Conservation (phyloP, 2,113 vertebrate genomes). For the Apaloderma vittatum region DNA sequence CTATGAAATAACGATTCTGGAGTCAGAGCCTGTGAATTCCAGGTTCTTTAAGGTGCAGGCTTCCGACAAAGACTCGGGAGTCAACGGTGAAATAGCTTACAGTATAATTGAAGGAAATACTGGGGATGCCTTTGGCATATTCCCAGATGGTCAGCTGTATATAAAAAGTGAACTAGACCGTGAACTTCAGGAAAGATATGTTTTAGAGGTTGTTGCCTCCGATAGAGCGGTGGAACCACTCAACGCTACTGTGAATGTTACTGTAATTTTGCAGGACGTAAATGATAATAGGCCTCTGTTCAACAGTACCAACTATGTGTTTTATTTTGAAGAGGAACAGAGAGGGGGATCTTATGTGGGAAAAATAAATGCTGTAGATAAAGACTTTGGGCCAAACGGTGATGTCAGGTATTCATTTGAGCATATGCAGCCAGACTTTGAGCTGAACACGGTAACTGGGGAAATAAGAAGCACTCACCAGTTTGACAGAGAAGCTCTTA, state of each 20-base stretch:
- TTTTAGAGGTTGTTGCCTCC: slow-evolving; percentile 88
- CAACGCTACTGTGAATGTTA: slow-evolving; percentile 91
- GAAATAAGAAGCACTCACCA: slow-evolving; percentile 89
- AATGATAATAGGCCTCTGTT: slow-evolving; percentile 97
- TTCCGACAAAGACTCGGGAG: slow-evolving; percentile 92
- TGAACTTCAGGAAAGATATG: slow-evolving; percentile 91
- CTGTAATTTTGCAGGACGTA: slow-evolving; percentile 91
- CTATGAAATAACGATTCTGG: slow-evolving; percentile 92
- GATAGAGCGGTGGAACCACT: slow-evolving; percentile 94
- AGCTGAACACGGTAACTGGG: slow-evolving; percentile 90
- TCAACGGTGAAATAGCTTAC: slow-evolving; percentile 94
- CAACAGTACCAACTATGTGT: slow-evolving; percentile 96
- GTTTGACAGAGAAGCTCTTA: slow-evolving; percentile 92
- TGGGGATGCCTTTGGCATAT: slow-evolving; percentile 93
- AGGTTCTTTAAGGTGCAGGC: slow-evolving; percentile 96
- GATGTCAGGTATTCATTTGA: slow-evolving; percentile 94
- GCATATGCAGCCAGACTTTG: slow-evolving; percentile 90
- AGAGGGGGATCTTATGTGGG: slow-evolving; percentile 89
- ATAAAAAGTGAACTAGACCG: slow-evolving; percentile 96
- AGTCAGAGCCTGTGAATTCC: slow-evolving; percentile 95
- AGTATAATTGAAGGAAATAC: slow-evolving; percentile 90
- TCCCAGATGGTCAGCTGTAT: slow-evolving; percentile 96
- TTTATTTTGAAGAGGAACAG: slow-evolving; percentile 95
- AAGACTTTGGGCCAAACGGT: slow-evolving; percentile 92
- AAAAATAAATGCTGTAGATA: slow-evolving; percentile 90